Conservation (phyloP, 1,140 invertebrate species). For the Platorchestia sp. region DNA sequence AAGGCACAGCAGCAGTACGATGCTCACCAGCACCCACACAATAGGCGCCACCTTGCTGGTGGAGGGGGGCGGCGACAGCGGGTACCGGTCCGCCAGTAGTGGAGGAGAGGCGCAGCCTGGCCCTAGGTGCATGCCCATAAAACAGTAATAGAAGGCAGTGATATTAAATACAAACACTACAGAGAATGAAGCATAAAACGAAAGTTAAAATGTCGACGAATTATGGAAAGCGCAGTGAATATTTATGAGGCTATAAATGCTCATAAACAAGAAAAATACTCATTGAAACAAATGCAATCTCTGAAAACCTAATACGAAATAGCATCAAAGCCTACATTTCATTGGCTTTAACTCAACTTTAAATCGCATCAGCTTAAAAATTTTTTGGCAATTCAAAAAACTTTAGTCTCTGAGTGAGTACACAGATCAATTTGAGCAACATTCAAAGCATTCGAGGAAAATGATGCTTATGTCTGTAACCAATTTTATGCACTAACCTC, state of each 20-base stretch:
- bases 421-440: neutral
- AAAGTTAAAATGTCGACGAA: neutral
- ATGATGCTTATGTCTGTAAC: neutral
- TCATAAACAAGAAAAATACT: no score
- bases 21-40: conserved; percentile 3
- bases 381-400: neutral
- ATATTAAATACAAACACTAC: neutral
- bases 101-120: conserved; percentile 3
- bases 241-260: no score
- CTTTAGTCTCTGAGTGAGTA: neutral
- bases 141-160: neutral
- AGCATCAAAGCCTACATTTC: neutral
- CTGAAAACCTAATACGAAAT: neutral
- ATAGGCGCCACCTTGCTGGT: neutral
- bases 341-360: neutral
- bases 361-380: neutral
- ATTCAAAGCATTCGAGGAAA: neutral
- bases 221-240: no score
- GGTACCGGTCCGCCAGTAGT: neutral
- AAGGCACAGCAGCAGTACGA: conserved; percentile 23
- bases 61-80: neutral
- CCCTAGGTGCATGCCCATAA: neutral
- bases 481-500: neutral
- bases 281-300: no score
- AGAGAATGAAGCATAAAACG: neutral